Conservation (phyloP, 2,888 invertebrate genomes). For the Imbricaverruca yamaguchii region DNA sequence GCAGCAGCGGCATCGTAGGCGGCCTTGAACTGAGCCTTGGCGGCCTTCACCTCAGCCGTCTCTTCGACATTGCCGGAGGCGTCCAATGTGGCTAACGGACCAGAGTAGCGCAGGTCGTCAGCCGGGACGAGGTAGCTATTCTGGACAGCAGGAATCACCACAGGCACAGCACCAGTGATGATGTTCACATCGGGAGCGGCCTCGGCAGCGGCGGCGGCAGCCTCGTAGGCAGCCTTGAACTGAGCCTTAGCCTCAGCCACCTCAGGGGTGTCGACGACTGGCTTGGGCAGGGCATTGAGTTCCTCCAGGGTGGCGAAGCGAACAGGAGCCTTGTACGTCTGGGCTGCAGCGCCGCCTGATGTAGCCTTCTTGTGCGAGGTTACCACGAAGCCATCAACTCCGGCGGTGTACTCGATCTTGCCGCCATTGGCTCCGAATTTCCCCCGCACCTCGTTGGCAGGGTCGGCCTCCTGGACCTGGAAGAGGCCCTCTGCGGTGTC, state of each 20-base stretch:
- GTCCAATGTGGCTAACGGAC: not conserved
- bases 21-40: not conserved
- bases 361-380: constrained; percentile 46
- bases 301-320: not conserved
- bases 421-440: constrained; percentile 48
- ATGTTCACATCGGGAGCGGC: no score
- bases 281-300: not conserved
- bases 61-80: not conserved
- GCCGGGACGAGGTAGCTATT: not conserved
- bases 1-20: not conserved
- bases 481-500: constrained; percentile 61
- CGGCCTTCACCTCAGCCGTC: not conserved
- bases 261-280: not conserved
- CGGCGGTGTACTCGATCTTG: constrained; percentile 61
- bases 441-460: constrained; percentile 56
- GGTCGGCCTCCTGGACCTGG: constrained; percentile 56
- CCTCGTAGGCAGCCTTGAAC: no score
- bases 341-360: constrained; percentile 24
- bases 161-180: no score
- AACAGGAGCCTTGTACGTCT: constrained; percentile 24
- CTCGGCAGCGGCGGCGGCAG: not conserved
- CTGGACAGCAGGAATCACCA: not conserved
- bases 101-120: no score
- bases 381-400: constrained; percentile 68
- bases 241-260: not conserved